Conservation (phyloP, 2,888 invertebrate species). For the Nomada fabriciana region DNA sequence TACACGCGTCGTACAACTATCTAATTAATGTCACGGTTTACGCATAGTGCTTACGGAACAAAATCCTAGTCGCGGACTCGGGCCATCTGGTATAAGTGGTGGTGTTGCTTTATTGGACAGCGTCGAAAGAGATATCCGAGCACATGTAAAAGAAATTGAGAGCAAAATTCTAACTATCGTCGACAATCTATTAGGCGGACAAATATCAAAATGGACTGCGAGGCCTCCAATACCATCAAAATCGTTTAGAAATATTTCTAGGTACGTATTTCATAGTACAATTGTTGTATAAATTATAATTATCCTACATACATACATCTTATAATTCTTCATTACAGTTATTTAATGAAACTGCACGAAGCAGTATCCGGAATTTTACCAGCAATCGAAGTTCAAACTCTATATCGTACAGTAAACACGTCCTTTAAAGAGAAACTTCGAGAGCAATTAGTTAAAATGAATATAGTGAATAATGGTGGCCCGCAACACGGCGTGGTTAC, state of each 20-base stretch:
- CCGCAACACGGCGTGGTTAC: slow-evolving; percentile 98
- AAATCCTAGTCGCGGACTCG: slow-evolving; percentile 76
- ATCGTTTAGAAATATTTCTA: slow-evolving; percentile 93
- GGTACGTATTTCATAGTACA: slow-evolving; percentile 79
- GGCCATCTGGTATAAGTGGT: slow-evolving; percentile 77
- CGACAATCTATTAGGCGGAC: slow-evolving; percentile 92
- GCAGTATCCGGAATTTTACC: slow-evolving; percentile 95
- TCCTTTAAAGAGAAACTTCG: slow-evolving; percentile 94
- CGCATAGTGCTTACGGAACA: slow-evolving; percentile 77
- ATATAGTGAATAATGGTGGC: slow-evolving; percentile 97
- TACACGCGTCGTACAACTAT: too few species aligned
- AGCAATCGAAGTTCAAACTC: slow-evolving; percentile 89
- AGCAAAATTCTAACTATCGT: slow-evolving; percentile 96
- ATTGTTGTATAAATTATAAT: not conserved
- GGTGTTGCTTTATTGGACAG: slow-evolving; percentile 86
- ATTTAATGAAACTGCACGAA: slow-evolving; percentile 96
- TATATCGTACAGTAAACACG: slow-evolving; percentile 92
- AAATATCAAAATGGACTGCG: slow-evolving; percentile 95
- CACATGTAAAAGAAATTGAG: slow-evolving; percentile 96
- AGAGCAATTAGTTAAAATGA: slow-evolving; percentile 93
- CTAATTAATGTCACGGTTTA: not conserved
- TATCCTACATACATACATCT: not conserved
- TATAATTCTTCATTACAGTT: slow-evolving; percentile 85
- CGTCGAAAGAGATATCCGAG: slow-evolving; percentile 91
- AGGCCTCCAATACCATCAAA: slow-evolving; percentile 97